Percentiles rank a stretch among this genome's conserved stretches.
These are phyloP conservation scores for Trichonephila inaurata DNA, from an alignment of 1,140 invertebrate genomes.

Conservation along the genomic window DNA sequence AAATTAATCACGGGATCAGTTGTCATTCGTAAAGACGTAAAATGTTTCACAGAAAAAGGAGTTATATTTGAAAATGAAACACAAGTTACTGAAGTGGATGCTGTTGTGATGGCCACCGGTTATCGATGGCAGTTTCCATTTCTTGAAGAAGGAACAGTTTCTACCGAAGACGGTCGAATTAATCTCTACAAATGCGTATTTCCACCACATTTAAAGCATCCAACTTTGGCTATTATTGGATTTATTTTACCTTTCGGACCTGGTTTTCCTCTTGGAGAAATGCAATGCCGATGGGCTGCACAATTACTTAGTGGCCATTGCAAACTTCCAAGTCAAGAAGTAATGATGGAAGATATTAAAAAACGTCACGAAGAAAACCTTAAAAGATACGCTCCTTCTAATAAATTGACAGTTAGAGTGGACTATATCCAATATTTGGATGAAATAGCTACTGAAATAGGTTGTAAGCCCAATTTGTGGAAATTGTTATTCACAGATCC, in stretches of 20 bases:
- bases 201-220: constrained; percentile 79
- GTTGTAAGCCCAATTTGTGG: constrained; percentile 81
- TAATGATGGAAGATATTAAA: constrained; percentile 81
- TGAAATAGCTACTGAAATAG: constrained; percentile 81
- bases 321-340: constrained; percentile 78
- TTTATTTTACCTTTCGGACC: constrained; percentile 83
- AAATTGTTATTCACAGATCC: constrained; percentile 80
- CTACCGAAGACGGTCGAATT: constrained; percentile 79
- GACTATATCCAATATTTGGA: constrained; percentile 82
- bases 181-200: constrained; percentile 82
- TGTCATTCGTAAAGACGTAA: constrained; percentile 80
- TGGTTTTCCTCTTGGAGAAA: constrained; percentile 83
- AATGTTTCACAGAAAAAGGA: constrained; percentile 79
- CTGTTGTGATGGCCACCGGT: constrained; percentile 78
- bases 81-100: constrained; percentile 65
- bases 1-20: constrained; percentile 81
- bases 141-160: constrained; percentile 67
- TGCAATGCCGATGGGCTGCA: constrained; percentile 79
- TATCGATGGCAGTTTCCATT: constrained; percentile 77
- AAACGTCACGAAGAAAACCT: constrained; percentile 77
- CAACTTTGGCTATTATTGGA: constrained; percentile 82
- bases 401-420: constrained; percentile 81
- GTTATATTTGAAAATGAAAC: constrained; percentile 79
- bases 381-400: constrained; percentile 78
- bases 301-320: constrained; percentile 73